phyloP scores from a whole-genome alignment of 2,797 vertebrate species.

The Sparus aurata region DNA sequence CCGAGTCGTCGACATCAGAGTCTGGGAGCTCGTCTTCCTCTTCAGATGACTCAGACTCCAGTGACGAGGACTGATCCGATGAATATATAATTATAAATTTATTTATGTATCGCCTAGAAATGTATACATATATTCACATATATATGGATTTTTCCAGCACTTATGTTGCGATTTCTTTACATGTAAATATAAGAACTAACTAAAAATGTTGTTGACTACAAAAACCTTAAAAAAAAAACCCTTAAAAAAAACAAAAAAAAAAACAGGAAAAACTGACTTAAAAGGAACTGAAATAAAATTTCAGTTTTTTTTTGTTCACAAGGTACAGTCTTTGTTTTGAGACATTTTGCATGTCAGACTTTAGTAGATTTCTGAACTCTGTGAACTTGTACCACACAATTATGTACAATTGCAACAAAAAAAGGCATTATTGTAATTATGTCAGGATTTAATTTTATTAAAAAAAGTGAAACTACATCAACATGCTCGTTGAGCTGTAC shows the following conservation, averaged over 20 bases:
- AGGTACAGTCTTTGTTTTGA: slow-evolving; percentile 97
- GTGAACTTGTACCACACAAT: slow-evolving; percentile 95
- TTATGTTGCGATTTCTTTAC: slow-evolving; percentile 89
- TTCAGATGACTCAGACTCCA: slow-evolving; percentile 95
- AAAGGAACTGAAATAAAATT: slow-evolving; percentile 93
- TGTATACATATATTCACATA: slow-evolving; percentile 88
- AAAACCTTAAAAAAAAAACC: slow-evolving; percentile 64
- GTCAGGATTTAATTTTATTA: slow-evolving; percentile 99
- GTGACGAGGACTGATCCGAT: slow-evolving; percentile 94
- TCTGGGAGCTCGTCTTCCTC: slow-evolving; percentile 92
- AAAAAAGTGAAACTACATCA: slow-evolving; percentile 89
- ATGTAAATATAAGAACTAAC: slow-evolving; percentile 95
- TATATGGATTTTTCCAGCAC: slow-evolving; percentile 89
- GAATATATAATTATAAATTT: slow-evolving; percentile 86
- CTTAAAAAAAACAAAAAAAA: slow-evolving; percentile 42
- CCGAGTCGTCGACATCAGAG: slow-evolving; percentile 92
- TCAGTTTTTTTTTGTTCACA: slow-evolving; percentile 97
- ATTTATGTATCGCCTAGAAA: slow-evolving; percentile 88
- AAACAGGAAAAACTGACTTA: slow-evolving; percentile 81
- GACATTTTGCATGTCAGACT: slow-evolving; percentile 99
- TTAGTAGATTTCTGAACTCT: slow-evolving; percentile 93
- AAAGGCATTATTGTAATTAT: slow-evolving; percentile 99
- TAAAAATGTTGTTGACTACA: slow-evolving; percentile 91
- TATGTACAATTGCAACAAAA: slow-evolving; percentile 96
- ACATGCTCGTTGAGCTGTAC: slow-evolving; percentile 96